Evolutionary conservation across 2,113 vertebrate species (phyloP), one percentile per base, ranked within the genome.

Genomic region (Erpornis zantholeuca): DNA sequence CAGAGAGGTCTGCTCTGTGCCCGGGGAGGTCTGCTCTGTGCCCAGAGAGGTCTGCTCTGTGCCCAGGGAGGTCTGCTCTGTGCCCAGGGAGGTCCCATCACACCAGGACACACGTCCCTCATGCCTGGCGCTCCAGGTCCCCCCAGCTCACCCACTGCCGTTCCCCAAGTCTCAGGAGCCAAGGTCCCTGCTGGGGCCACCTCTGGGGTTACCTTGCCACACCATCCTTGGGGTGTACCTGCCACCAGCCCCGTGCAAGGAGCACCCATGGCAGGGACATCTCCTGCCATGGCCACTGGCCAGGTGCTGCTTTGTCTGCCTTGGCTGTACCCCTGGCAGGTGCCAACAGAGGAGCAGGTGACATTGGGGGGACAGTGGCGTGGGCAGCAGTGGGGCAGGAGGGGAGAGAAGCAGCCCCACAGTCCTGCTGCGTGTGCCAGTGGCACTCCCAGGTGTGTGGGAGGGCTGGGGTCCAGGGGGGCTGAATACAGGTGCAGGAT

Each of bases 301-400:
- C 4, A 3, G 45, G 45, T 5, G 7, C 35, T 3, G 36, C n/a
- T 57, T 28, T 10, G 16, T 31, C 49, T 16, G 50, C 38, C 0
- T 0, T 7, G 54, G 31, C 56, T 2, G 3, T 31, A 9, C 53
- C 42, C 36, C 12, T 10, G 31, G 11, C 44, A 44, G 54, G n/a
- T 27, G 56, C 12, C 6, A 13, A 3, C 12, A n/a, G 4, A 10
- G 3, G 44, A 10, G 1, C 1, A 4, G 19, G 35, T 25, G 9
- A 7, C 7, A 40, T 3, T 15, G 14, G 29, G 10, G 38, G 31
- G 16, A 1, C 0, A 1, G 31, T 9, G 33, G 15, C 2, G 0
- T 11, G 70, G 70, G 47, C 35, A 35, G 45, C 45, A 61, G 82
- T 0, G 2, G 68, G 49, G 49, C 50, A 24, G 49, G 68, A 36